phyloP scores from a whole-genome alignment of 2,797 vertebrate genomes.

The Macropodus opercularis region DNA sequence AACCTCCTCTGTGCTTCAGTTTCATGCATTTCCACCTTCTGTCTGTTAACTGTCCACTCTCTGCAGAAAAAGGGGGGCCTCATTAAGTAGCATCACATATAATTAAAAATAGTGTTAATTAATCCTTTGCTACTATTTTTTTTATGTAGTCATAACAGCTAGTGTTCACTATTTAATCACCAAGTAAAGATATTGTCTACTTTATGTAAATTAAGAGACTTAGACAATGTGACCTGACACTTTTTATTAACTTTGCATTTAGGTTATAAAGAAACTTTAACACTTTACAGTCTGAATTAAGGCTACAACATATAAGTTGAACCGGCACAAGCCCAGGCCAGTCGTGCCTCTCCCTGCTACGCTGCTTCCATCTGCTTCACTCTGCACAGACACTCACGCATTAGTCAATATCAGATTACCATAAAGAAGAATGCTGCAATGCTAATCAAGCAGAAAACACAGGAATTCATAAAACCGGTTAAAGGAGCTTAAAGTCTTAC shows the following conservation, averaged over 20 bases:
- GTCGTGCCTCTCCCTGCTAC: no score
- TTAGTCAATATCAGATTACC: no score
- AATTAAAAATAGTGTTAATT: conserved; percentile 58
- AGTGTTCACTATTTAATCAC: conserved; percentile 47
- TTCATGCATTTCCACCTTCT: conserved; percentile 31
- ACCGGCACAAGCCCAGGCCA: no score
- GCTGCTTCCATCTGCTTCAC: no score
- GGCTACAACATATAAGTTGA: no score
- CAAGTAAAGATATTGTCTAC: conserved; percentile 44
- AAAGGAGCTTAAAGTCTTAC: no score
- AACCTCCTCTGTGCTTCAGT: conserved; percentile 35
- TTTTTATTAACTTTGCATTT: conserved; percentile 32
- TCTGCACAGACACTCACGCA: no score
- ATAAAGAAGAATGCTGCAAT: no score
- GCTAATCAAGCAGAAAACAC: no score
- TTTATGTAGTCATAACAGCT: conserved; percentile 54
- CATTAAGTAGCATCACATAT: conserved; percentile 40
- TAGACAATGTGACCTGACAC: conserved; percentile 16
- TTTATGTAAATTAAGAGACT: conserved; percentile 55
- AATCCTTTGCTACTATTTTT: conserved; percentile 47
- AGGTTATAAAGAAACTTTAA: conserved; percentile 25
- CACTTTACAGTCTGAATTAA: no score
- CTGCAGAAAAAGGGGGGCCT: conserved; percentile 25
- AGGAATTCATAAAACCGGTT: no score
- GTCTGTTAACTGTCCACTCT: conserved; percentile 38